Conservation (phyloP, 2,888 invertebrate species). For the Syritta pipiens region DNA sequence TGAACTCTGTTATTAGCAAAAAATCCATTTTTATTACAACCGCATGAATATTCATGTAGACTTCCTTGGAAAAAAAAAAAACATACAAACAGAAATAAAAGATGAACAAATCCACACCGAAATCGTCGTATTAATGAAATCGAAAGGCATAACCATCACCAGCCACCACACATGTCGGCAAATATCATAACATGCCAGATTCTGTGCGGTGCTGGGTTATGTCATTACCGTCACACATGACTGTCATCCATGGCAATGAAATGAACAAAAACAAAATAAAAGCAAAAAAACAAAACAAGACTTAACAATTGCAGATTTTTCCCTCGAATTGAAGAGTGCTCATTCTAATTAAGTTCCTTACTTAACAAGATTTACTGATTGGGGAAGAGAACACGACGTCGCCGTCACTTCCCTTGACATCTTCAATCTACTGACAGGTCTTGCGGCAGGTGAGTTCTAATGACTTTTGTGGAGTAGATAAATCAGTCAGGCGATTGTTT, state of each 20-base stretch:
- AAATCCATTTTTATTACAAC: too few relatives aligned
- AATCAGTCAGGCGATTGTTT: constrained; percentile 23
- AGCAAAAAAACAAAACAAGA: constrained; percentile 13
- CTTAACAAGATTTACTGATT: constrained; percentile 57
- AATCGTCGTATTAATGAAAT: constrained; percentile 29
- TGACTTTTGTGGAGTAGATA: constrained; percentile 23
- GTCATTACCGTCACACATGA: constrained; percentile 69
- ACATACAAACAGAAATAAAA: not conserved
- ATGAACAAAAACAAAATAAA: constrained; percentile 24
- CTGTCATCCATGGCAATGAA: constrained; percentile 68
- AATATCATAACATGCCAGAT: constrained; percentile 7
- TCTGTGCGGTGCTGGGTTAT: constrained; percentile 43
- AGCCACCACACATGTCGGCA: constrained; percentile 5
- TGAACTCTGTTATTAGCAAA: too few relatives aligned
- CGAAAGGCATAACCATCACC: constrained; percentile 38
- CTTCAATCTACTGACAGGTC: too few relatives aligned
- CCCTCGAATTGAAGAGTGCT: constrained; percentile 49
- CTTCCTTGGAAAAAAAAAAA: constrained; percentile 27
- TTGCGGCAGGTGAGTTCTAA: too few relatives aligned
- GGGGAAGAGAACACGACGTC: not conserved
- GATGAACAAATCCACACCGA: not conserved
- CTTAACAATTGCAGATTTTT: constrained; percentile 46
- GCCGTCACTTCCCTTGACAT: constrained; percentile 41
- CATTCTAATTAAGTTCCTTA: constrained; percentile 53
- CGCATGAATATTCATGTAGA: constrained; percentile 38